Evolutionary conservation across 2,888 invertebrate species (phyloP).

Genomic region (Sacculina carcini): DNA sequence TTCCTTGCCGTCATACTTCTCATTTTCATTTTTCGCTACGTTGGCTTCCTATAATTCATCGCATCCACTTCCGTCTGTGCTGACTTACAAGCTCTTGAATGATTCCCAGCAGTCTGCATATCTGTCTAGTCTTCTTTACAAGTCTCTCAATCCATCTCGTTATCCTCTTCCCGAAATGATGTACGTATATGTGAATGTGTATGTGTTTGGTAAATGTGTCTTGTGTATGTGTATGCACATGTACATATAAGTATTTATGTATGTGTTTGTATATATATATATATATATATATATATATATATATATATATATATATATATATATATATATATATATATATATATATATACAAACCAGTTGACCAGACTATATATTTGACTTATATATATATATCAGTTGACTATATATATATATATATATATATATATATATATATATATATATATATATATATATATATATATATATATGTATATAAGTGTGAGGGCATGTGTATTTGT

Average conservation of each 20-base stretch:
- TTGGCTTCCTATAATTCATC: no score
- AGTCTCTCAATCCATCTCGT: no score
- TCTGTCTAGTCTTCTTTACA: background rate
- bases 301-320: background rate
- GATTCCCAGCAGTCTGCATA: background rate
- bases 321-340: constrained; percentile 4
- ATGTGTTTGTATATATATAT: background rate
- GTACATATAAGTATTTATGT: background rate
- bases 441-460: background rate
- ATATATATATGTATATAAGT: constrained; percentile 6
- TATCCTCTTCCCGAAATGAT: no score
- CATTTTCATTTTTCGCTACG: no score
- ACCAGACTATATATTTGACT: background rate
- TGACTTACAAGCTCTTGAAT: no score
- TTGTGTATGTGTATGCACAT: background rate
- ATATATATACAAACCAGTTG: background rate
- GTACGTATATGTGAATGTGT: no score
- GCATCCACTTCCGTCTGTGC: no score
- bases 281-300: background rate
- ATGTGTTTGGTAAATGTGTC: no score
- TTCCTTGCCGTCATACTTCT: no score
- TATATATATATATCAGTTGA: background rate
- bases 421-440: background rate
- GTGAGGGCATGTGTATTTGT: no score
- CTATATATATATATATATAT: no score